phyloP scores from a whole-genome alignment of 1,140 invertebrate genomes.

The Drosophila lacteicornis region DNA sequence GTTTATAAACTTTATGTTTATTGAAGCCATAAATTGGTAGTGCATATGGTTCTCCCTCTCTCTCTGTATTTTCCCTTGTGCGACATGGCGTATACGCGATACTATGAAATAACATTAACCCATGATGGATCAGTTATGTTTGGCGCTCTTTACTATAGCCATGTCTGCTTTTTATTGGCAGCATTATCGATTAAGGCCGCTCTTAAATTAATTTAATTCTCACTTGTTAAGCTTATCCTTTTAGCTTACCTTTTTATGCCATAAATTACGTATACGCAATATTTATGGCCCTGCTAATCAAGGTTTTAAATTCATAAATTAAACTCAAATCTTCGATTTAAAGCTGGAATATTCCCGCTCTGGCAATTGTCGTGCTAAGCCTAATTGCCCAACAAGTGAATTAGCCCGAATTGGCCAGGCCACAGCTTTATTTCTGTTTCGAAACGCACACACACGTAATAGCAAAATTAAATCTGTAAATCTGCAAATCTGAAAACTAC shows the following conservation, averaged over 20 bases:
- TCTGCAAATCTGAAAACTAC: conserved; percentile 70
- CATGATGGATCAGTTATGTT: conserved; percentile 4
- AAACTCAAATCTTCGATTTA: conserved; percentile 1
- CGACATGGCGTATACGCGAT: conserved; percentile 53
- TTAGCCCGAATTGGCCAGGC: conserved; percentile 23
- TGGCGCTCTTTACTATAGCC: neutral
- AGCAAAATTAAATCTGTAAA: conserved; percentile 50
- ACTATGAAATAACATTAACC: conserved; percentile 20
- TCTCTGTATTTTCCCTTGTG: neutral
- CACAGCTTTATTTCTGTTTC: conserved; percentile 16
- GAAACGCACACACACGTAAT: conserved; percentile 14
- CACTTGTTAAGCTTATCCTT: neutral
- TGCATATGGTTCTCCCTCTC: conserved; percentile 51
- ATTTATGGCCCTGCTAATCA: conserved; percentile 12
- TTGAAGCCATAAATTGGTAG: conserved; percentile 79
- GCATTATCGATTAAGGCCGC: neutral
- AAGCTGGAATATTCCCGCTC: neutral
- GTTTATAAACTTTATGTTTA: conserved; percentile 83
- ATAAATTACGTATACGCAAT: conserved; percentile 15
- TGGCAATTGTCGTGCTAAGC: neutral
- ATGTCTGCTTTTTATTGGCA: neutral
- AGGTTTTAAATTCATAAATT: conserved; percentile 4
- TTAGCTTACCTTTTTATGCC: neutral
- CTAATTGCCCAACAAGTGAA: conserved; percentile 42
- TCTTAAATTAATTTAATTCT: neutral